Conservation (phyloP, 2,888 invertebrate genomes). For the Oxytorus armatus region DNA sequence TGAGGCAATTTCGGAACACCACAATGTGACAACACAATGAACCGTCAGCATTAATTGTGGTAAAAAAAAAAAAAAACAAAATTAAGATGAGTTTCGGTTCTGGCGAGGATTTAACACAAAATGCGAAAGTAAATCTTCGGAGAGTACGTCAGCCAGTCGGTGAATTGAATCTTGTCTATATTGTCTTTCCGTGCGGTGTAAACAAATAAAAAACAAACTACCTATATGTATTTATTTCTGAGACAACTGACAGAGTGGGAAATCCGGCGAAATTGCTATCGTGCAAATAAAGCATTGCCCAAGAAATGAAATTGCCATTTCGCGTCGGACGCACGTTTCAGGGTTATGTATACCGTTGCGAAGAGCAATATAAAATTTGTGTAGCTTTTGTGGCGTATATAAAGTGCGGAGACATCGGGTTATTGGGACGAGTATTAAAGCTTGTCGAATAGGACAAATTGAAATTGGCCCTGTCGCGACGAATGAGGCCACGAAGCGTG, state of each 20-base stretch:
- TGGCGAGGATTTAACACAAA: no score
- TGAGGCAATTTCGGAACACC: no score
- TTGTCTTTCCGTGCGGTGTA: no score
- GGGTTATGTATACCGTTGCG: not conserved
- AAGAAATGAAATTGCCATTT: slow-evolving; percentile 16
- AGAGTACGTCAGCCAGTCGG: no score
- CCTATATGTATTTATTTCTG: no score
- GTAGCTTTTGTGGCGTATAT: not conserved
- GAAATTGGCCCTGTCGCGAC: slow-evolving; percentile 12
- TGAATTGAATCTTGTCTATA: no score
- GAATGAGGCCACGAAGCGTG: not conserved
- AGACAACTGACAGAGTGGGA: not conserved
- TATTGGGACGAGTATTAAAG: slow-evolving; percentile 2
- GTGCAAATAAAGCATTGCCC: slow-evolving; percentile 9
- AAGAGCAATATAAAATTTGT: not conserved
- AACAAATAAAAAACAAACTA: no score
- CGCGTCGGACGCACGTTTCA: not conserved
- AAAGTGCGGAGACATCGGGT: not conserved
- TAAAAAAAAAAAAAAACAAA: no score
- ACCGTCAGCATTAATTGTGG: no score
- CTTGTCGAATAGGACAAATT: not conserved
- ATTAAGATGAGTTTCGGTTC: no score
- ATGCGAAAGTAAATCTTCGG: no score
- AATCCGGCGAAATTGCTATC: not conserved
- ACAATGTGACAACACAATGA: no score